phyloP scores from a whole-genome alignment of 2,797 vertebrate species.

The Echeneis naucrates region DNA sequence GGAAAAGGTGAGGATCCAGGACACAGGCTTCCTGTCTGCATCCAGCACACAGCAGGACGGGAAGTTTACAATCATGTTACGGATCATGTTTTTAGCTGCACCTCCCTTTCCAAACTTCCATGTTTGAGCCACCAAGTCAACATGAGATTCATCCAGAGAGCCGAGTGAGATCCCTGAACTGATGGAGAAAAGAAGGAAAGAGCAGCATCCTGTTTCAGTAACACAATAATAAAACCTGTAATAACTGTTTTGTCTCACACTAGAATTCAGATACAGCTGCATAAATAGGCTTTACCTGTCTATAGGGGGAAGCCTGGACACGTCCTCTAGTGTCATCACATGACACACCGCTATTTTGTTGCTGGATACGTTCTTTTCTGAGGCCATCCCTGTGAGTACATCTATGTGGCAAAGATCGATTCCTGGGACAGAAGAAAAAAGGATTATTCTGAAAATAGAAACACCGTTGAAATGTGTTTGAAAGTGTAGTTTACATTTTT shows the following conservation, averaged over 20 bases:
- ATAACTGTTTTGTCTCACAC: background rate
- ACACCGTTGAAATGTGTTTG: background rate
- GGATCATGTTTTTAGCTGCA: constrained; percentile 42
- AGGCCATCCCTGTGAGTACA: constrained; percentile 46
- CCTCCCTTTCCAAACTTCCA: constrained; percentile 71
- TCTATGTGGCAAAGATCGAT: constrained; percentile 19
- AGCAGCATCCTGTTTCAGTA: background rate
- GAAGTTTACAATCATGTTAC: constrained; percentile 63
- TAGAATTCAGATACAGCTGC: background rate
- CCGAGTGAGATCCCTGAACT: constrained; percentile 55
- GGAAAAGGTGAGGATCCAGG: constrained; percentile 74
- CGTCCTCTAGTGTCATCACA: constrained; percentile 65
- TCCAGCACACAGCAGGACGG: constrained; percentile 72
- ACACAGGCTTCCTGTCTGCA: constrained; percentile 58
- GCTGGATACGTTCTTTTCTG: constrained; percentile 36
- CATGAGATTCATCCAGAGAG: constrained; percentile 69
- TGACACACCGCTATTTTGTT: constrained; percentile 35
- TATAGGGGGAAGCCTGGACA: constrained; percentile 41
- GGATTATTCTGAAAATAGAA: background rate
- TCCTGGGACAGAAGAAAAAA: constrained; percentile 33
- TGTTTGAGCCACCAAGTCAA: constrained; percentile 53
- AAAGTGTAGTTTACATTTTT: constrained; percentile 4
- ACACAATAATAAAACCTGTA: background rate
- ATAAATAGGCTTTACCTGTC: constrained; percentile 50
- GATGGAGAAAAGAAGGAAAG: constrained; percentile 18